Evolutionary conservation across 2,113 vertebrate genomes (phyloP), one percentile per base, ranked within the genome.

Genomic region (Bolborhynchus lineola): DNA sequence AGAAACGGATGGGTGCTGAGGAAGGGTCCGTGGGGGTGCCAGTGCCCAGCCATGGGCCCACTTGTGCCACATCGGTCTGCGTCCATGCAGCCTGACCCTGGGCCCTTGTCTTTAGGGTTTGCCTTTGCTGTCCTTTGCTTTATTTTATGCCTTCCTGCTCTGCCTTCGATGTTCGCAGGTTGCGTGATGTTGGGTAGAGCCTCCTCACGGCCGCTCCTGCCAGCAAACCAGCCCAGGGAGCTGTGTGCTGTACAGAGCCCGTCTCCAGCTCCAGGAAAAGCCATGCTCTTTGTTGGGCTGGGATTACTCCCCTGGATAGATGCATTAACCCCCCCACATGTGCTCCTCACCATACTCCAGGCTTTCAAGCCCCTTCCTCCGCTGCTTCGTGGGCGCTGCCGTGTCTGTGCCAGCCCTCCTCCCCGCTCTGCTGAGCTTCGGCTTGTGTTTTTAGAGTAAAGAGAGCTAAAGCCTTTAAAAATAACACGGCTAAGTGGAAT

Each of bases 31-130:
- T 46, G 72, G 16, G 33, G n/a, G 29, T 39, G 49, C 2, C 0
- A 1, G 60, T 39, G 49, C 53, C 46, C 0, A 0, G 33, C 52
- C 0, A 0, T 4, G n/a, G 7, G 62, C 39, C 20, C 16, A 0
- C 17, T 53, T 5, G 1, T 4, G 7, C 42, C 18, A 9, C 8
- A 4, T 20, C 2, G 2, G 16, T 8, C 52, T 21, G 68, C 31
- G 65, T 3, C 35, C 13, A 1, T 4, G 41, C 0, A 8, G 21
- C 50, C 59, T 55, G 3, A 19, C 14, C 53, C 74, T 0, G 0
- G 13, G 17, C 44, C 20, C 59, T 70, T 13, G 0, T 13, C 47
- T 13, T 19, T 7, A 6, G 82, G 41, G 31, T 69, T 64, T 0
- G 0, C 11, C 37, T 72, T n/a, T 13, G 65, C 35, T 68, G 50